Evolutionary conservation across 2,888 invertebrate genomes (phyloP), one percentile per base, ranked within the genome.

Genomic region (Trisateles emortualis): DNA sequence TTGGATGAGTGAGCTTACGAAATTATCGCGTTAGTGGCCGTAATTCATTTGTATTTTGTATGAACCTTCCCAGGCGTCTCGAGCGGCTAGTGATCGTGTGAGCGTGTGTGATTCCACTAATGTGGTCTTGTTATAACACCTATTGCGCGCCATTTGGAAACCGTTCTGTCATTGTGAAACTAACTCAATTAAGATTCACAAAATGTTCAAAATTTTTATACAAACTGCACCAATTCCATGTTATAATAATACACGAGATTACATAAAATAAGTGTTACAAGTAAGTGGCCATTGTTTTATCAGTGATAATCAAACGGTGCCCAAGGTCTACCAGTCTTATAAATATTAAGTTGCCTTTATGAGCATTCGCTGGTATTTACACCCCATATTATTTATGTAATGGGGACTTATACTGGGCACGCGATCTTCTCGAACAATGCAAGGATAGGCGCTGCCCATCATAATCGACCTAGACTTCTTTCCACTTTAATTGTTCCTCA

Each of bases 321-420:
- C 76, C 87, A 87, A 88, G 88, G 88, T 77, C 78, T 76, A 75
- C 80, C 62, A 68, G 71, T 78, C 77, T 83, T 81, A 84, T 85
- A 79, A 84, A 84, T 84, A 81, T 80, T 74, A 77, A 80, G 71
- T 81, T 78, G 78, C 75, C 69, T 82, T 81, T 72, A 78, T 78
- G 74, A 81, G 76, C 73, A 79, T 68, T 76, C 72, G 64, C 63
- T 66, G 67, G 79, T 81, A 81, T 79, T 79, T 78, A 81, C 86
- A 87, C 86, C 88, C 88, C 80, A 83, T 80, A 87, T 83, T 90
- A 88, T 83, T 90, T 92, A 92, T 92, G 92, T 83, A 92, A 83
- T 81, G 90, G 81, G 92, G 91, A 90, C 91, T 88, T 84, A 86
- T 79, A 87, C 78, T 87, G 84, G 77, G 83, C 92, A 92, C 92